A percentile compares a stretch with the other conserved stretches of the same genome.
phyloP scores from a whole-genome alignment of 1,140 invertebrate species.

The Lepidurus packardi region DNA sequence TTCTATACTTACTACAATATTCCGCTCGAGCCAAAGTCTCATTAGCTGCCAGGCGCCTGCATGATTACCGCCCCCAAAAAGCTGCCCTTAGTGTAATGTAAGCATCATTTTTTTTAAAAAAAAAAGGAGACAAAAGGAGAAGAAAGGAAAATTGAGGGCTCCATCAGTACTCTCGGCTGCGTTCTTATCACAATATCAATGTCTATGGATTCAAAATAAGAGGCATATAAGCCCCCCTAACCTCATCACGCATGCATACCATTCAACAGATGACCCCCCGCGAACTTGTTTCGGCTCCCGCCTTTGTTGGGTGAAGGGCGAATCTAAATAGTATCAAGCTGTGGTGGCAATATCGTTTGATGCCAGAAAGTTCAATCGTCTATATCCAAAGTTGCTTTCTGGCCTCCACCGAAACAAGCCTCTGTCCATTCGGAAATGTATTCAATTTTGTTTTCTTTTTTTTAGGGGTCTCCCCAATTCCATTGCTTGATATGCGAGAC shows the following conservation, averaged over 20 bases:
- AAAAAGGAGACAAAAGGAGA: neutral
- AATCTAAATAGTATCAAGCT: slow-evolving; percentile 14
- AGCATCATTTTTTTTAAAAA: neutral
- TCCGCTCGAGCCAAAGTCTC: neutral
- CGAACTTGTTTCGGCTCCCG: neutral
- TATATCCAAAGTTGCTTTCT: neutral
- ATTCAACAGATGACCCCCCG: slow-evolving; percentile 12
- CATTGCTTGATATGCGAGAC: neutral
- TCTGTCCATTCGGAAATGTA: neutral
- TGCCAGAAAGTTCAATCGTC: neutral
- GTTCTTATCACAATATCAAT: neutral
- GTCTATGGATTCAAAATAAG: neutral
- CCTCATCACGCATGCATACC: neutral
- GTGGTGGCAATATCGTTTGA: slow-evolving; percentile 1
- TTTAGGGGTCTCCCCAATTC: neutral
- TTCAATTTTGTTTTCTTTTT: neutral
- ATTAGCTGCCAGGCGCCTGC: slow-evolving; percentile 1
- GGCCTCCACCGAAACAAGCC: neutral
- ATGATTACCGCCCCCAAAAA: neutral
- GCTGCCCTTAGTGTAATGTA: neutral
- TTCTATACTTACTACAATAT: neutral
- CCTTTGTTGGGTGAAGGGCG: neutral
- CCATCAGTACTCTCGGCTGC: neutral
- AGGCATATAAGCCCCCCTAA: neutral
- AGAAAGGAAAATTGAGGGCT: neutral